These are phyloP conservation scores for Nesospiza acunhae DNA, from an alignment of 2,113 vertebrate species.

Conservation along the genomic window DNA sequence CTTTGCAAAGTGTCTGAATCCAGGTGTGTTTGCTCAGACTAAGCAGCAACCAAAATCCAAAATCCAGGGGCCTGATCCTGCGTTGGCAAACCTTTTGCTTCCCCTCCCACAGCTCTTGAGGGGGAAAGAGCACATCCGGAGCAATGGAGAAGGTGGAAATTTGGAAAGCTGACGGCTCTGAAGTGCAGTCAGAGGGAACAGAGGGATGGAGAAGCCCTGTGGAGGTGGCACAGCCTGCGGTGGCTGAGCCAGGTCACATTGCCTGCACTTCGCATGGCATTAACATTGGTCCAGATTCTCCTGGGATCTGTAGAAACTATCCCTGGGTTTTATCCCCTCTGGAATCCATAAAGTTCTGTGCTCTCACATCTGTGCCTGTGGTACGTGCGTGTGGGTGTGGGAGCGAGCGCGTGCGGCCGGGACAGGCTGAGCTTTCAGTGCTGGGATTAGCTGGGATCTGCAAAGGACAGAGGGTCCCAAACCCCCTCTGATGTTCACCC, in stretches of 20 bases:
- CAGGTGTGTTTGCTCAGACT: background rate
- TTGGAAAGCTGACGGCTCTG: background rate
- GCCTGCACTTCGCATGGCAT: background rate
- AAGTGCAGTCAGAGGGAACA: background rate
- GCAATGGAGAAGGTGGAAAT: background rate
- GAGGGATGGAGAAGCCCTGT: background rate
- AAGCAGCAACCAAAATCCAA: background rate
- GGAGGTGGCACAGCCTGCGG: background rate
- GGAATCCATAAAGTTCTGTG: background rate
- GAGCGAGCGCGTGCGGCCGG: fast-evolving
- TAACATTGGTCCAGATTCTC: background rate
- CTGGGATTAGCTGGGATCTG: fast-evolving
- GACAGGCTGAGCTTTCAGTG: background rate
- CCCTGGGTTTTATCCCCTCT: background rate
- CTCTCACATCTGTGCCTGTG: background rate
- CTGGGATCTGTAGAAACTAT: background rate
- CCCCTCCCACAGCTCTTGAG: background rate
- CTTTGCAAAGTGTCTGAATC: background rate
- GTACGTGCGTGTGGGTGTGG: slow-evolving; percentile 22
- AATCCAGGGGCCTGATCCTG: background rate
- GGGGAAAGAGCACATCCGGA: background rate
- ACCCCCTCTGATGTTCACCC: background rate
- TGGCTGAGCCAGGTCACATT: background rate
- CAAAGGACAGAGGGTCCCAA: background rate
- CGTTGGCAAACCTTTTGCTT: background rate